Base-by-base conservation (phyloP, 2,113 vertebrate species). In the Tetrao urogallus region DNA sequence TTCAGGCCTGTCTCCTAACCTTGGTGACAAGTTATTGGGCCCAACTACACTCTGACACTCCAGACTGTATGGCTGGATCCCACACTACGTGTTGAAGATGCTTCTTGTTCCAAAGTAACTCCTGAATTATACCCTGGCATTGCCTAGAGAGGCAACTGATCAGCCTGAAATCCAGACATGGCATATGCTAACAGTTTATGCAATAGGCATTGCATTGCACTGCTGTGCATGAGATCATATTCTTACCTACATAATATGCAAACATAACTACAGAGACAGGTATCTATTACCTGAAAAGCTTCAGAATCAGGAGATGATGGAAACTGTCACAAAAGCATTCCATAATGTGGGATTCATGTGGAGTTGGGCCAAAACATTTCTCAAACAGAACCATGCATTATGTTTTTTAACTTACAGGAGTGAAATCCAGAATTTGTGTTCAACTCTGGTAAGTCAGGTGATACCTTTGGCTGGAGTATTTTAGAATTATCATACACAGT, bases 201-300 rank as follows among this genome's bases (percentile, higher is more conserved):
- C 19, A 50, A 34, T 6, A 50, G 8, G 19, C 5, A 64, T 84
- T 50, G 22, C 15, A 11, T 13, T 63, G 13, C 10, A 20, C 4
- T 32, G 32, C 32, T 45, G 4, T 15, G 5, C 0, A 0, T 32
- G 66, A 36, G 27, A 45, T 30, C 36, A 22, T 50, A 32, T 8
- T 8, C 27, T 43, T 42, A 13, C 27, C 13, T 74, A 2, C 42
- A 9, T 30, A 14, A 38, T 57, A 21, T 63, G 19, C 1, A 3
- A 28, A 11, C 61, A 6, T 36, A 77, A 54, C 82, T 72, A 48
- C 6, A 61, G 28, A 71, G 13, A 50, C n/a, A 36, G 45, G 32
- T 24, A 30, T 4, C 8, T 15, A 57, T 38, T 56, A 63, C 4
- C 22, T 56, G 54, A 15, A 56, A 27, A 63, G 34, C 14, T 84